A percentile compares a stretch with the other conserved stretches of the same genome.
Evolutionary conservation across 2,888 invertebrate genomes (phyloP).

Genomic region (Drosophila trichaetosa): DNA sequence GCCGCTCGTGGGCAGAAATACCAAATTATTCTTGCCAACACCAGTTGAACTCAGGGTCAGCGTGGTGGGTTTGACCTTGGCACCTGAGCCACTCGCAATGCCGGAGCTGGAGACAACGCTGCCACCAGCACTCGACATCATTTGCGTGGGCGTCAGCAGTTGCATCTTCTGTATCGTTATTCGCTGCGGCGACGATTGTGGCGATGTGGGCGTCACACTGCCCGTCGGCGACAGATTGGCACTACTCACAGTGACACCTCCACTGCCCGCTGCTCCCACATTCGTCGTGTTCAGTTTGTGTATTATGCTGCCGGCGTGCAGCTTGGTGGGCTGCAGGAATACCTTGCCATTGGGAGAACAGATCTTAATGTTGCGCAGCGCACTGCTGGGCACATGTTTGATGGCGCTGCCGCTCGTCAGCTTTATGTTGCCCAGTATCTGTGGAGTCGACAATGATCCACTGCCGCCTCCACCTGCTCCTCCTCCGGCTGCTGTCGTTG

Average conservation of each 20-base stretch:
- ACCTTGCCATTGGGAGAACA: slow-evolving; percentile 84
- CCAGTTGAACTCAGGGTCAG: slow-evolving; percentile 58
- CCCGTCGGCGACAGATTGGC: slow-evolving; percentile 50
- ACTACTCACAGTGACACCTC: slow-evolving; percentile 16
- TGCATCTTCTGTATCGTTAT: slow-evolving; percentile 84
- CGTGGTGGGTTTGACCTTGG: slow-evolving; percentile 67
- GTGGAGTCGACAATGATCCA: slow-evolving; percentile 51
- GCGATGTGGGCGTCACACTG: slow-evolving; percentile 52
- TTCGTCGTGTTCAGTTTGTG: slow-evolving; percentile 59
- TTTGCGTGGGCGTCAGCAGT: slow-evolving; percentile 76
- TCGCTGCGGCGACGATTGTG: slow-evolving; percentile 69
- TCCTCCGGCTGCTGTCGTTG: background rate
- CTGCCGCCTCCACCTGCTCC: slow-evolving; percentile 18
- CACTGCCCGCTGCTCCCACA: slow-evolving; percentile 14
- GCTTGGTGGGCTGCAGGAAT: slow-evolving; percentile 82
- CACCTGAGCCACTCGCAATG: slow-evolving; percentile 36
- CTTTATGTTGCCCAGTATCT: slow-evolving; percentile 82
- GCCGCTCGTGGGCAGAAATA: slow-evolving; percentile 80
- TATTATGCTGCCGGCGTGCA: slow-evolving; percentile 64
- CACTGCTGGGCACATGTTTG: slow-evolving; percentile 80
- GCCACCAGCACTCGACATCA: slow-evolving; percentile 55
- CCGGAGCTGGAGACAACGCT: slow-evolving; percentile 25
- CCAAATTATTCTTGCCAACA: slow-evolving; percentile 82
- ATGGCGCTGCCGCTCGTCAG: slow-evolving; percentile 62
- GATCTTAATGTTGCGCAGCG: slow-evolving; percentile 82